Evolutionary conservation across 2,888 invertebrate species (phyloP), one percentile per base, ranked within the genome.

Genomic region (Thereva unica): DNA sequence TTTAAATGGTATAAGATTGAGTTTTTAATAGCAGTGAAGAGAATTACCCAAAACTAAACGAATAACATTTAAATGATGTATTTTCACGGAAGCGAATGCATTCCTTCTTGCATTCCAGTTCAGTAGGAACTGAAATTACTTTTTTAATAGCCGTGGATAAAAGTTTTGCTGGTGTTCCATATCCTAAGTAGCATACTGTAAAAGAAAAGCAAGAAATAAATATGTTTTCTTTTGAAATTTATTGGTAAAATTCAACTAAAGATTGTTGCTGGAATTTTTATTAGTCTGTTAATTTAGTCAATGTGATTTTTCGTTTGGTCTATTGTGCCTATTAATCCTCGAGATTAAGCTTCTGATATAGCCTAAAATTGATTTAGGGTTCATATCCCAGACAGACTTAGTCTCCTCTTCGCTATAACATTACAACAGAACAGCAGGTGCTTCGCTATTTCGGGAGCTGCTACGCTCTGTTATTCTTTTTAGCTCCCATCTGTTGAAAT

Each of bases 121-220:
- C 89, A 12, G 86, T 85, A 23, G 84, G 81, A 0, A 87, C 87
- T 0, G 85, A 80, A n/a, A 90, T 83, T 0, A 87, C 85, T 44
- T 88, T 89, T 67, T 86, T 85, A 0, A 88, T 84, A 0, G 90
- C 87, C 0, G 85, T 79, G 0, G 88, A 85, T 1, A 88, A 82
- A 4, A 93, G 80, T 71, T 85, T 85, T 0, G 92, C 91, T 0
- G 91, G 88, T n/a, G 85, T 87, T 54, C 90, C 89, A 76, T 91
- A 90, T 68, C 89, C 89, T 40, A 90, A 83, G 75, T 92, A 93
- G 75, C 92, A 93, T 70, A 87, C 91, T 90, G 81, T 64, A 82
- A 78, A 38, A 66, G n/a, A 35, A 3, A 49, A 45, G 5, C 2
- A 23, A 23, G 2, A 42, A 42, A 44, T 49, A 38, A 42, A 23